Evolutionary conservation across 2,888 invertebrate species (phyloP), one percentile per base, ranked within the genome.

Genomic region (Holacanthella duospinosa): DNA sequence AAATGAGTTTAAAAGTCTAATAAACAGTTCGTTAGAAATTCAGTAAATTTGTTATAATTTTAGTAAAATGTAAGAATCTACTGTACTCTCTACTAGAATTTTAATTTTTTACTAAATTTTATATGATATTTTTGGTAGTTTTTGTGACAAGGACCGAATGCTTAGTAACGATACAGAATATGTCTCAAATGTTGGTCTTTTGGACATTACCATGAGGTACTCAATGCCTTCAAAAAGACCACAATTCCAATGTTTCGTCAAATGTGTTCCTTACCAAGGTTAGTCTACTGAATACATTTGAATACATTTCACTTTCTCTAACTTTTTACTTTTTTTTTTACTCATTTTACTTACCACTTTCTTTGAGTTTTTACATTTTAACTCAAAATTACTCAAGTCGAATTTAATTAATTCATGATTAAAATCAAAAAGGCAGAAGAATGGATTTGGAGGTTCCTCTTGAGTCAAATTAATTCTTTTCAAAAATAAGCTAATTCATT

Each of bases 191-290:
- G 56, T 60, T 9, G 72, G 72, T 1, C 44, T 72, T 36, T 25
- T 72, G 43, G 72, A 72, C 57, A 60, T 72, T 1, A 67, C 69
- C 2, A 69, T 66, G 43, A 60, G 72, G 3, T 72, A 61, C 60
- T 56, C 65, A 2, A 53, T 62, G 3, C 36, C 29, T 12, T 19
- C 4, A 1, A 26, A 59, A 26, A 60, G 60, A 29, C 66, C 66
- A 1, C 61, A 67, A 21, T 70, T 72, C 63, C 63, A 68, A 29
- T 72, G 72, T 24, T 60, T 58, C 21, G 70, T 70, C 3, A 65
- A 66, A 64, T 72, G 72, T 55, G 70, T 70, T 16, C 69, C 66
- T 27, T 72, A 71, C 55, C 43, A 64, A 69, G 66, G 71, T 72
- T 54, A 4, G 3, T 58, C 36, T 36, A 58, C 29, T 36, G 4